These are phyloP conservation scores for Platichthys flesus DNA, from an alignment of 2,113 vertebrate species.

Conservation along the genomic window DNA sequence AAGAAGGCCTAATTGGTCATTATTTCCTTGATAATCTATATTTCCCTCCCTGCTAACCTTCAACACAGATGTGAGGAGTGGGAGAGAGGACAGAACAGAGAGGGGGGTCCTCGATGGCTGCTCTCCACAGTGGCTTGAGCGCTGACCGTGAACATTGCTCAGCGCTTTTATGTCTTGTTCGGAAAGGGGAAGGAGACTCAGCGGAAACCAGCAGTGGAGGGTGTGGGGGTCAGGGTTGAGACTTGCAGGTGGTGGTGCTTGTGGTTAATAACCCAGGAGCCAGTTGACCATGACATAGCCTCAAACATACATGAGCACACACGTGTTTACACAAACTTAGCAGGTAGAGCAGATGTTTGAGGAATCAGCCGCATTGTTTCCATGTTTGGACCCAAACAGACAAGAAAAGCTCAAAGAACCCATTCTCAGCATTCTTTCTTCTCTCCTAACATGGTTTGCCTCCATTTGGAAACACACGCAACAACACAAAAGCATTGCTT, in stretches of 20 bases:
- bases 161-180: constrained; percentile 51
- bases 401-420: not conserved
- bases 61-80: constrained; percentile 67
- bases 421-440: not conserved
- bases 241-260: constrained; percentile 52
- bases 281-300: constrained; percentile 23
- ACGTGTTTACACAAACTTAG: not conserved
- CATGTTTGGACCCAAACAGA: too few relatives aligned
- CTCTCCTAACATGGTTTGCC: not conserved
- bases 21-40: constrained; percentile 67
- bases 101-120: constrained; percentile 9
- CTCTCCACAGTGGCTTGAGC: not conserved
- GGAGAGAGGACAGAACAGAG: constrained; percentile 20
- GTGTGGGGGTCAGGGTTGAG: constrained; percentile 54
- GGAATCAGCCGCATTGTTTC: not conserved
- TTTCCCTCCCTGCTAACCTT: constrained; percentile 60
- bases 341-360: constrained; percentile 5
- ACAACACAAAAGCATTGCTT: not conserved
- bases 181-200: constrained; percentile 36
- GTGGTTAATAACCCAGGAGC: constrained; percentile 44
- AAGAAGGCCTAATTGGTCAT: constrained; percentile 72
- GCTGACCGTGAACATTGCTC: not conserved
- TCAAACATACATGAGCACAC: not conserved
- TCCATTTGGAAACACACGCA: not conserved
- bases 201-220: constrained; percentile 45